Conservation (phyloP, 2,797 vertebrate genomes). For the Emys orbicularis region DNA sequence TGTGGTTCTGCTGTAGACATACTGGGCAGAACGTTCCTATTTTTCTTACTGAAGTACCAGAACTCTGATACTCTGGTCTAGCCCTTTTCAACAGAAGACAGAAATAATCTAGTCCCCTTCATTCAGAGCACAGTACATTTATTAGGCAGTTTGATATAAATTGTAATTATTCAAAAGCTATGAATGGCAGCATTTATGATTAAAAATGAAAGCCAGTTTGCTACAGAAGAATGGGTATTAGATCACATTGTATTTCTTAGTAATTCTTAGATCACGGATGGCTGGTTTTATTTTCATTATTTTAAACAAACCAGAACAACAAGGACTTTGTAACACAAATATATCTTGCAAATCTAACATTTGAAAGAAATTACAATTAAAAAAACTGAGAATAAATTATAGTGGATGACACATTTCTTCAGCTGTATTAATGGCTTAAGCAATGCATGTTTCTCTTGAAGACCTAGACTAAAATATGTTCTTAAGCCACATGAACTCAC, state of each 20-base stretch:
- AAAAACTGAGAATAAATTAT: constrained; percentile 32
- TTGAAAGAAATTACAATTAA: constrained; percentile 14
- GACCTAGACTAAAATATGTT: neutral
- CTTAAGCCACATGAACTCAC: neutral
- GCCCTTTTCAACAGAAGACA: neutral
- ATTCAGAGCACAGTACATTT: neutral
- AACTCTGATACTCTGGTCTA: neutral
- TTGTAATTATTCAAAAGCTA: constrained; percentile 8
- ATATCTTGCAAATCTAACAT: neutral
- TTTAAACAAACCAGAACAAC: neutral
- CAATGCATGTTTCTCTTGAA: neutral
- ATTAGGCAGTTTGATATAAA: neutral
- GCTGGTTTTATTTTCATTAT: neutral
- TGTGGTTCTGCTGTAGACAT: neutral
- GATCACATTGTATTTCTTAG: constrained; percentile 17
- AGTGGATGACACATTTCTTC: neutral
- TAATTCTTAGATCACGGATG: constrained; percentile 15
- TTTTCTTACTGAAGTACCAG: neutral
- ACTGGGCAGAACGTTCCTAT: neutral
- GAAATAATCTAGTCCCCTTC: neutral
- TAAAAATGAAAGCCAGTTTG: constrained; percentile 44
- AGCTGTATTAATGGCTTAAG: neutral
- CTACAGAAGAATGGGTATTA: constrained; percentile 21
- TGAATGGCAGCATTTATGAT: constrained; percentile 51
- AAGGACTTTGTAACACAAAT: constrained; percentile 20